A percentile compares a stretch with the other conserved stretches of the same genome.
phyloP scores from a whole-genome alignment of 64 coral and sea anemone species.

The Montipora foliosa region DNA sequence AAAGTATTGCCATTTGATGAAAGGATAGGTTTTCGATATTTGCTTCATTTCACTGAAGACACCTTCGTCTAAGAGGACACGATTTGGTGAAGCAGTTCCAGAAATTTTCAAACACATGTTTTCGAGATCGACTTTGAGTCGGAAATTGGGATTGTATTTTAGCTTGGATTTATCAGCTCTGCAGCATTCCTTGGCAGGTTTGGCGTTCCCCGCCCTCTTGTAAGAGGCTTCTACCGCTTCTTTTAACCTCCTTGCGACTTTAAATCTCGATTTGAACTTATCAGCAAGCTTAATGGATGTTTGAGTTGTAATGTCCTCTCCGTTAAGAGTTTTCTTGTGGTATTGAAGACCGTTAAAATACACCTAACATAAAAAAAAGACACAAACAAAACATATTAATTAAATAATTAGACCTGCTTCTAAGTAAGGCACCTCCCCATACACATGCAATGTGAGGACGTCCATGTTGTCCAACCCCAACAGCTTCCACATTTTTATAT shows the following conservation, averaged over 20 bases:
- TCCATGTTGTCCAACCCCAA: too few relatives aligned
- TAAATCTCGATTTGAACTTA: conserved; percentile 46
- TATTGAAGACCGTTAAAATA: conserved; percentile 36
- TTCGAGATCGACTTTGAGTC: background rate
- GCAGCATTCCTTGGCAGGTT: conserved; percentile 53
- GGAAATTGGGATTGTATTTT: conserved; percentile 53
- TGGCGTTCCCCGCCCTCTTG: background rate
- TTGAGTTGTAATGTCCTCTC: background rate
- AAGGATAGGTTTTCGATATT: conserved; percentile 1
- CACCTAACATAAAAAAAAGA: background rate
- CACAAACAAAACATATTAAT: too few relatives aligned
- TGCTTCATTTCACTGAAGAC: conserved; percentile 44
- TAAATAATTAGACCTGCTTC: too few relatives aligned
- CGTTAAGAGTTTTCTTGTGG: background rate
- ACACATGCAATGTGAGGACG: too few relatives aligned
- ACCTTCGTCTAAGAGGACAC: background rate
- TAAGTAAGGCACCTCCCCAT: too few relatives aligned
- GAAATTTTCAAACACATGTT: conserved; percentile 31
- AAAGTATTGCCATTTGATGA: conserved; percentile 71
- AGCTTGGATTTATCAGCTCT: conserved; percentile 12
- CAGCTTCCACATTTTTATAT: too few relatives aligned
- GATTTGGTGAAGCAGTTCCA: background rate
- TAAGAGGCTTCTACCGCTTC: conserved; percentile 50
- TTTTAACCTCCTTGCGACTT: conserved; percentile 13
- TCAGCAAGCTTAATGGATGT: background rate